Evolutionary conservation across 2,888 invertebrate species (phyloP).

Genomic region (Bimastos eiseni): DNA sequence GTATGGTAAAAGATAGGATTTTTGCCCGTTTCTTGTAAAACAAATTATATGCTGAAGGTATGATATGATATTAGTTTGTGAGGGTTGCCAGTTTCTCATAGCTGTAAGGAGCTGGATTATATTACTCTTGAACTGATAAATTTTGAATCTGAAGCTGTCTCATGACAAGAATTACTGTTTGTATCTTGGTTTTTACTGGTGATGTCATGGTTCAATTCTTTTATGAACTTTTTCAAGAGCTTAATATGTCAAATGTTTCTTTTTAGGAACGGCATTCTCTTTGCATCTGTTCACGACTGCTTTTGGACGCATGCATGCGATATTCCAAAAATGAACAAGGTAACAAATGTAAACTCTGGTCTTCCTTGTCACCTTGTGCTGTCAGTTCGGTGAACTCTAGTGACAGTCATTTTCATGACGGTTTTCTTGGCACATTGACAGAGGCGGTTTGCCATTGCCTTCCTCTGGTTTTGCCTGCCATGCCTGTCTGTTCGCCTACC

Average conservation of each 20-base stretch:
- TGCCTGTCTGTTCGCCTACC: too few species aligned
- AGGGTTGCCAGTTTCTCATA: not conserved
- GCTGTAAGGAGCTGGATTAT: not conserved
- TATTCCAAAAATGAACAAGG: conserved; percentile 85
- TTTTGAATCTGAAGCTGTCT: not conserved
- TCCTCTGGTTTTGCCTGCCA: too few species aligned
- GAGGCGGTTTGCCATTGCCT: too few species aligned
- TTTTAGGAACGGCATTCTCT: conserved; percentile 75
- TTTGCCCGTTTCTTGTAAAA: too few species aligned
- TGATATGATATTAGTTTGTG: too few species aligned
- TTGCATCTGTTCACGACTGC: conserved; percentile 97
- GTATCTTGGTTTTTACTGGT: not conserved
- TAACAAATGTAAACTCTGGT: conserved; percentile 60
- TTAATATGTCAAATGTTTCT: not conserved
- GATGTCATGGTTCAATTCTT: too few species aligned
- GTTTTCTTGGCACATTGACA: too few species aligned
- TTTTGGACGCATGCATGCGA: conserved; percentile 96
- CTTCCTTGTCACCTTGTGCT: too few species aligned
- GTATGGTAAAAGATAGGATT: not conserved
- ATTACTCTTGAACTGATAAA: not conserved
- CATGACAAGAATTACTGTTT: not conserved
- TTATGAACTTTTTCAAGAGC: not conserved
- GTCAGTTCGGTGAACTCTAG: too few species aligned
- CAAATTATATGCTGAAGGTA: too few species aligned
- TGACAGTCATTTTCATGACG: too few species aligned